Percentiles rank a stretch among this genome's conserved stretches.
phyloP scores from a whole-genome alignment of 1,140 invertebrate genomes.

The Pseudachorutes palmiensis region DNA sequence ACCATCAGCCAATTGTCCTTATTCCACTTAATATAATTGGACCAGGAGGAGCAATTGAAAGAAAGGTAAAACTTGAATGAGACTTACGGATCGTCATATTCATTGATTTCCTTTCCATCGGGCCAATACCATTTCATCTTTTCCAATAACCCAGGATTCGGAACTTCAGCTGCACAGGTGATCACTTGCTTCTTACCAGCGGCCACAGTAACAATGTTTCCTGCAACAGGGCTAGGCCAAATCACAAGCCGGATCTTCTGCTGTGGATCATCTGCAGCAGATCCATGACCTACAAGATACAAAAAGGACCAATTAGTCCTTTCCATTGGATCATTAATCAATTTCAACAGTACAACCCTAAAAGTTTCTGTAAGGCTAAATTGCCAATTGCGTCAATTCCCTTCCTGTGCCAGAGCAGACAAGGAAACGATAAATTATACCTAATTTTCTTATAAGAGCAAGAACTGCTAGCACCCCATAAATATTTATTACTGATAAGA shows the following conservation, averaged over 20 bases:
- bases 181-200: constrained; percentile 37
- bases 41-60: too few relatives aligned
- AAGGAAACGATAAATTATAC: background rate
- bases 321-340: too few relatives aligned
- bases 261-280: background rate
- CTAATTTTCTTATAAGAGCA: background rate
- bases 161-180: constrained; percentile 42
- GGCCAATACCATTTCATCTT: constrained; percentile 43
- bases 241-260: background rate
- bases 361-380: too few relatives aligned
- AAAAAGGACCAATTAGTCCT: too few relatives aligned
- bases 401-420: too few relatives aligned
- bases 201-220: constrained; percentile 19
- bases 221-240: background rate
- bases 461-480: too few relatives aligned
- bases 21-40: too few relatives aligned
- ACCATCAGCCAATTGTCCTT: too few relatives aligned
- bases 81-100: background rate
- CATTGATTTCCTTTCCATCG: constrained; percentile 35
- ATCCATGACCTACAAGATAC: background rate
- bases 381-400: too few relatives aligned
- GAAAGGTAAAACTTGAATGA: background rate
- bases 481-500: constrained; percentile 8
- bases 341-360: too few relatives aligned
- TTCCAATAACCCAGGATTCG: constrained; percentile 40